Conservation (phyloP, 2,797 vertebrate species). For the Galago senegalensis region DNA sequence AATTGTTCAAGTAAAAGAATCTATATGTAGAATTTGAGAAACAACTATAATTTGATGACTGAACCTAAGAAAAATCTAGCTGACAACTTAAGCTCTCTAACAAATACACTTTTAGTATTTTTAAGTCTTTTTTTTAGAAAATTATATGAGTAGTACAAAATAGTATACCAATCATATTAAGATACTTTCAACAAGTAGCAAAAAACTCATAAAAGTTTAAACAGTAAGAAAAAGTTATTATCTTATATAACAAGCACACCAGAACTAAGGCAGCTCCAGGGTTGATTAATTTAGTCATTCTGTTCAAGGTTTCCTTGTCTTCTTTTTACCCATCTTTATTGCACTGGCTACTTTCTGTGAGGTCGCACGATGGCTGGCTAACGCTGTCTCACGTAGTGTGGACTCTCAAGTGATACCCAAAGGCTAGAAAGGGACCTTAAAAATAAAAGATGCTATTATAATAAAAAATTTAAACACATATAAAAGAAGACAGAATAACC, state of each 20-base stretch:
- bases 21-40: not conserved
- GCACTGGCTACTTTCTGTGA: not conserved
- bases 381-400: not conserved
- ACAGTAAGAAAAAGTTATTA: not conserved
- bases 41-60: constrained; percentile 18
- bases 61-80: not conserved
- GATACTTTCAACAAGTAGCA: not conserved
- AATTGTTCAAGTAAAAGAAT: constrained; percentile 48
- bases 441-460: not conserved
- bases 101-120: constrained; percentile 25
- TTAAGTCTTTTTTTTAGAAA: constrained; percentile 42
- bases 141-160: not conserved
- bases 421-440: not conserved
- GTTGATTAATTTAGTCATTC: not conserved
- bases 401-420: not conserved
- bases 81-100: not conserved
- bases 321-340: not conserved
- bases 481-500: not conserved
- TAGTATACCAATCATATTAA: not conserved
- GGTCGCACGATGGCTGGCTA: not conserved
- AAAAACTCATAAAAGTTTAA: not conserved
- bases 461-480: not conserved
- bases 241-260: not conserved
- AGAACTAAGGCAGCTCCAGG: not conserved
- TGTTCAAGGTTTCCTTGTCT: not conserved